Evolutionary conservation across 2,888 invertebrate genomes (phyloP), one percentile per base, ranked within the genome.

Genomic region (Penaeus monodon): DNA sequence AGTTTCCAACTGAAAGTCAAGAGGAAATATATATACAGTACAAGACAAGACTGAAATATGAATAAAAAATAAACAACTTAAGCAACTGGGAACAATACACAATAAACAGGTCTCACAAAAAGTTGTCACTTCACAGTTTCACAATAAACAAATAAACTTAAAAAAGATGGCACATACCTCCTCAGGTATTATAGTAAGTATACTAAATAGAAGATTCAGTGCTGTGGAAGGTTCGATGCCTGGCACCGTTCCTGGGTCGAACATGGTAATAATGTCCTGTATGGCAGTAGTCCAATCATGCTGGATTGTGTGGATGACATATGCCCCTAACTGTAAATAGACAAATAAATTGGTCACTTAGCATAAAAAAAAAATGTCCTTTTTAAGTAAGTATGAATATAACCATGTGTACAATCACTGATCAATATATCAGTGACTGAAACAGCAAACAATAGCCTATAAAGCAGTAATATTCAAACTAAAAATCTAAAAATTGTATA

Each of bases 181-280:
- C 49, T 89, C 89, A 29, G 89, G 89, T 57, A 89, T 89, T 38
- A 89, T 85, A 68, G 88, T 89, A 49, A 89, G 85, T 33, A 89
- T 86, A 66, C 73, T 84, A 82, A 89, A 89, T 33, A 89, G 74
- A 7, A 89, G 74, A 64, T 86, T 88, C 20, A 89, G 81, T 4
- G 89, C 89, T 57, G 82, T 85, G 29, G 85, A 70, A 20, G 89
- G 89, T 44, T 85, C 88, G 6, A 89, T 74, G 63, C 88, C 89
- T 22, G 89, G 81, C 24, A 89, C 84, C 17, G 89, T 88, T 63
- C 88, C 88, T 57, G 89, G 89, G 68, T 89, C 88, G 70, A 89
- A 89, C 79, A 88, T 89, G 17, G 86, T 81, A 27, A 89, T 88
- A 17, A 89, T 79, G 73, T 89, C 89, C 73, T 88, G 88, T 66